Percentiles rank a stretch among this genome's conserved stretches.
Conservation (phyloP, 2,888 invertebrate genomes). For the Willowsia nigromaculata region DNA sequence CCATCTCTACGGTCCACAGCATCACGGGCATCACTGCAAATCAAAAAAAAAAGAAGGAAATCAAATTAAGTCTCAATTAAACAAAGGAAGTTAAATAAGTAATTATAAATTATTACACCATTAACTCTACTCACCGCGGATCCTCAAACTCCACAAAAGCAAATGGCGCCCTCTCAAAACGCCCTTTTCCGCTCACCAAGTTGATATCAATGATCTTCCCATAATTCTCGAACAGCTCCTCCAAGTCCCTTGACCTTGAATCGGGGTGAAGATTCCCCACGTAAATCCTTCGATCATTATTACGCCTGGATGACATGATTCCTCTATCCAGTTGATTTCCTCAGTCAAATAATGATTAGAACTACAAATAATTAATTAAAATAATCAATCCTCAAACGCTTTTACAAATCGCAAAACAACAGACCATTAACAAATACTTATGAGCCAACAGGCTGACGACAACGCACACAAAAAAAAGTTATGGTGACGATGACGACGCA, state of each 20-base stretch:
- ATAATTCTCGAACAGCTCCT: neutral
- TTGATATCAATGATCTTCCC: slow-evolving; percentile 21
- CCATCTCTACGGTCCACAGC: slow-evolving; percentile 24
- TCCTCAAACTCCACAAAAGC: slow-evolving; percentile 41
- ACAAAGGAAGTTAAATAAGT: too few species aligned
- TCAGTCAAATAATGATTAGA: neutral
- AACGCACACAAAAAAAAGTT: too few species aligned
- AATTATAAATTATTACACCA: neutral
- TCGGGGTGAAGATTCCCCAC: slow-evolving; percentile 9
- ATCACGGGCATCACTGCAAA: slow-evolving; percentile 9
- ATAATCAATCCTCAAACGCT: too few species aligned
- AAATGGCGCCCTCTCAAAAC: neutral
- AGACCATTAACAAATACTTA: too few species aligned
- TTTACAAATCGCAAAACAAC: too few species aligned
- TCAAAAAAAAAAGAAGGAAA: neutral
- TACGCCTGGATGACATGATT: neutral
- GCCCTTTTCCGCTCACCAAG: neutral
- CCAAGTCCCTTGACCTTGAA: neutral
- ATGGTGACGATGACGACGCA: too few species aligned
- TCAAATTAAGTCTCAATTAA: neutral
- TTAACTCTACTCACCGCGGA: neutral
- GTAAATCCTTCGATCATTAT: neutral
- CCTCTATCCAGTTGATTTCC: neutral
- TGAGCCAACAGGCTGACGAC: too few species aligned
- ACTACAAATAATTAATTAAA: too few species aligned